phyloP scores from a whole-genome alignment of 2,797 vertebrate genomes.

The Bovichtus diacanthus region DNA sequence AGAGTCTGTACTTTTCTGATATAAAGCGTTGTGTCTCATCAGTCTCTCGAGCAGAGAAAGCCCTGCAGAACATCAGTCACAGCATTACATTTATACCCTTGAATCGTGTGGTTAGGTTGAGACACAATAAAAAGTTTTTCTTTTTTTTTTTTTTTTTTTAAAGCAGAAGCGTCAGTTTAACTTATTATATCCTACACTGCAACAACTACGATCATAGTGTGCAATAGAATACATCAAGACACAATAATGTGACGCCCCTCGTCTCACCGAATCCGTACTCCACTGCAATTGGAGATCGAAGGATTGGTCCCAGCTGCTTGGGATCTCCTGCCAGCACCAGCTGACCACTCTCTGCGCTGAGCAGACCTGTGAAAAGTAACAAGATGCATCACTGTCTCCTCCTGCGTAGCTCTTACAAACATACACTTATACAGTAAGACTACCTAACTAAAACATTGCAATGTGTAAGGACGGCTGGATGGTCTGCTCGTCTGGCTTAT shows the following conservation, averaged over 20 bases:
- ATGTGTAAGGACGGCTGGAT: neutral
- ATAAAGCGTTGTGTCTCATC: slow-evolving; percentile 88
- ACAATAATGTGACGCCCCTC: neutral
- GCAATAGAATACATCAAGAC: neutral
- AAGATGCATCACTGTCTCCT: neutral
- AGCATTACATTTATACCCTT: neutral
- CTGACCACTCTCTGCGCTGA: slow-evolving; percentile 84
- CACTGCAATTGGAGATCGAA: slow-evolving; percentile 87
- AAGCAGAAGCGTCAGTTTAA: neutral
- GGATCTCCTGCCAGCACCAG: slow-evolving; percentile 95
- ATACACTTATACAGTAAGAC: neutral
- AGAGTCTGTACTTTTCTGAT: slow-evolving; percentile 79
- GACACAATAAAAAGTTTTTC: too few relatives aligned
- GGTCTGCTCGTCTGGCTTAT: neutral
- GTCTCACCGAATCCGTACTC: slow-evolving; percentile 88
- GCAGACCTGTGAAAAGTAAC: slow-evolving; percentile 73
- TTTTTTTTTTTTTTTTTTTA: too few relatives aligned
- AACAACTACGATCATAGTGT: neutral
- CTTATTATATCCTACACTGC: neutral
- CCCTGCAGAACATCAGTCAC: slow-evolving; percentile 72
- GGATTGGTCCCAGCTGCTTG: slow-evolving; percentile 91
- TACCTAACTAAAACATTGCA: neutral
- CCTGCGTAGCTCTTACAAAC: neutral
- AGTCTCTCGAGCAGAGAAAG: slow-evolving; percentile 93
- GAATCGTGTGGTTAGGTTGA: neutral